These are phyloP conservation scores for Drosophila kuntzei DNA, from an alignment of 2,888 invertebrate genomes.

Conservation along the genomic window DNA sequence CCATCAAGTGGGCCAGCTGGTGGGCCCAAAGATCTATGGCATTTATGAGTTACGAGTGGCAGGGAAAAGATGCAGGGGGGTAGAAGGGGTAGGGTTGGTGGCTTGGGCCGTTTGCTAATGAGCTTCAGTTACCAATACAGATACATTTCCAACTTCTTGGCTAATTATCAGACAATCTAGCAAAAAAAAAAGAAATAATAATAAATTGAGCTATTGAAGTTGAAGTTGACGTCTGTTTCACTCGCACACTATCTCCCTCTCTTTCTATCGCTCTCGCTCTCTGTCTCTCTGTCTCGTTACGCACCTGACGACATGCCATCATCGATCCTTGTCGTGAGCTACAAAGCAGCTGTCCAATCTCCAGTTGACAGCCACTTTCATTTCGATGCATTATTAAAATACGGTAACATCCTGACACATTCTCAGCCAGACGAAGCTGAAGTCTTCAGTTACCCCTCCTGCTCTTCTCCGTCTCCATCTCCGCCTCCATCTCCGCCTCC, in stretches of 20 bases:
- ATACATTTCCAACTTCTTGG: conserved; percentile 23
- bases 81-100: background rate
- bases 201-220: conserved; percentile 1
- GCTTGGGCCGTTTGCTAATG: conserved; percentile 62
- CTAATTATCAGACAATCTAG: conserved; percentile 61
- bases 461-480: background rate
- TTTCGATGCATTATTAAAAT: conserved; percentile 82
- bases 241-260: background rate
- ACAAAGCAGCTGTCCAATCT: conserved; percentile 81
- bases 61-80: background rate
- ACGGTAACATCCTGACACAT: conserved; percentile 77
- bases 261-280: background rate
- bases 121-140: conserved; percentile 45
- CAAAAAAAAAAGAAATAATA: conserved; percentile 10
- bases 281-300: conserved; percentile 9
- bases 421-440: conserved; percentile 36
- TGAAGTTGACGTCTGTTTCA: conserved; percentile 3
- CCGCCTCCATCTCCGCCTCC: background rate
- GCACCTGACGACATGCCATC: conserved; percentile 61
- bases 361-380: conserved; percentile 80
- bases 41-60: conserved; percentile 67
- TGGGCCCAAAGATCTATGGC: conserved; percentile 73
- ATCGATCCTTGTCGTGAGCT: conserved; percentile 75
- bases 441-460: background rate
- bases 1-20: conserved; percentile 79